Base-by-base conservation (phyloP, 2,113 vertebrate species). In the Oceanites oceanicus region DNA sequence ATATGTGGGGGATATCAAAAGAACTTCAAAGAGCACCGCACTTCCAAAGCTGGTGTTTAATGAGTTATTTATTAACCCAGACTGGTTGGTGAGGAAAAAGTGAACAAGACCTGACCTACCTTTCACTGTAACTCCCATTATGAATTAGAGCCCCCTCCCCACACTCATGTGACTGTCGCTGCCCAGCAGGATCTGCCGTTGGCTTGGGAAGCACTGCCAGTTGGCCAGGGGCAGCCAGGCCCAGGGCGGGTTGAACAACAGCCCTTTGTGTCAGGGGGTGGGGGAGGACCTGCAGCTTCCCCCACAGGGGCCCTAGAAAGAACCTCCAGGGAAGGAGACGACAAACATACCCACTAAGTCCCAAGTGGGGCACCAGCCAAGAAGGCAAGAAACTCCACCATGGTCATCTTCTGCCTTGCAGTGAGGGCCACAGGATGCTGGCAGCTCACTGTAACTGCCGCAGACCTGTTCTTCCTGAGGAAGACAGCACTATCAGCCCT, bases 391-490 rank as follows among this genome's bases (percentile, higher is more conserved):
- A 82, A 70, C 6, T 55, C 25, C 18, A 9, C 11, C 8, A 5
- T n/a, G 30, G 32, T 14, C 7, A 38, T n/a, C 26, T 47, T 81
- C 45, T 47, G 6, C 19, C 36, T 42, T 23, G 25, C 21, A 29
- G 27, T 26, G 47, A 63, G 19, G 34, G 34, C 17, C 15, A 20
- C 1, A 2, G 34, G 8, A 16, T 38, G 17, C 10, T 62, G 32
- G 26, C 23, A 78, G 6, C 10, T 79, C 20, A 8, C 13, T 56
- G 34, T 30, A 62, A 56, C 13, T 55, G 32, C 16, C 25, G 52
- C 9, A 38, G 40, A 45, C 11, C 27, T 0, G 0, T 56, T 66
- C 18, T 61, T 65, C 32, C 13, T 0, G 0, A 66, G 16, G 59
- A 81, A 73, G 13, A n/a, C 5, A 4, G 6, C 1, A 2, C 11